These are phyloP conservation scores for Pristionchus entomophagus DNA, from an alignment of 2,888 invertebrate species.

Conservation along the genomic window DNA sequence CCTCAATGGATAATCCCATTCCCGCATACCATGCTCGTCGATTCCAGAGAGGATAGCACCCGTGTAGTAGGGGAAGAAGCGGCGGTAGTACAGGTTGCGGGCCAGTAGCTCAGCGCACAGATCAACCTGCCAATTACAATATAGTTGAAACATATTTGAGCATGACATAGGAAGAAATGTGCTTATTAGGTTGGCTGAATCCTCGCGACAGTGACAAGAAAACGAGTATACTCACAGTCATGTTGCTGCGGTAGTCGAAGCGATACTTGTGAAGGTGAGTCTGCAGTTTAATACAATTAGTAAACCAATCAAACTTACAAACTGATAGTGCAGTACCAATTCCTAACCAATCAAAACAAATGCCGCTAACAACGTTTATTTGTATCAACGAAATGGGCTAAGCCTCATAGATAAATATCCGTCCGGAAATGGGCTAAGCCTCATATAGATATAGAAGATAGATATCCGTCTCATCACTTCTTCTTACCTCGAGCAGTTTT, in stretches of 20 bases:
- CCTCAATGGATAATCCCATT: too few species aligned
- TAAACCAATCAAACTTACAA: not conserved
- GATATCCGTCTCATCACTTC: too few species aligned
- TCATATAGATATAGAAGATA: too few species aligned
- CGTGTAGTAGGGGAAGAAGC: constrained; percentile 98
- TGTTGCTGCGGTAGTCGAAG: constrained; percentile 85
- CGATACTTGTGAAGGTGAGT: constrained; percentile 85
- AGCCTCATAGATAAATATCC: too few species aligned
- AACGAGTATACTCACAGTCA: constrained; percentile 76
- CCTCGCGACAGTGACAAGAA: not conserved
- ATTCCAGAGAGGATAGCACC: constrained; percentile 95
- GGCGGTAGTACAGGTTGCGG: constrained; percentile 93
- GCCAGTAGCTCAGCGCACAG: constrained; percentile 96
- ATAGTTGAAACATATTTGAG: not conserved
- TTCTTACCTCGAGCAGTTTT: constrained; percentile 68
- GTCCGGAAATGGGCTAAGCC: too few species aligned
- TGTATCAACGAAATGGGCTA: too few species aligned
- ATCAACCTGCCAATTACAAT: constrained; percentile 77
- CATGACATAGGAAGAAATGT: not conserved
- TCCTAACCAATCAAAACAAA: constrained; percentile 14
- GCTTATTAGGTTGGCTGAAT: not conserved
- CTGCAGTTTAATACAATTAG: constrained; percentile 51
- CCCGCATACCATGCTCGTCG: constrained; percentile 85
- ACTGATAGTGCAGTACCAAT: not conserved
- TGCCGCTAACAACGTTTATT: too few species aligned